Evolutionary conservation across 2,888 invertebrate species (phyloP).

Genomic region (Eutolmus rufibarbis): DNA sequence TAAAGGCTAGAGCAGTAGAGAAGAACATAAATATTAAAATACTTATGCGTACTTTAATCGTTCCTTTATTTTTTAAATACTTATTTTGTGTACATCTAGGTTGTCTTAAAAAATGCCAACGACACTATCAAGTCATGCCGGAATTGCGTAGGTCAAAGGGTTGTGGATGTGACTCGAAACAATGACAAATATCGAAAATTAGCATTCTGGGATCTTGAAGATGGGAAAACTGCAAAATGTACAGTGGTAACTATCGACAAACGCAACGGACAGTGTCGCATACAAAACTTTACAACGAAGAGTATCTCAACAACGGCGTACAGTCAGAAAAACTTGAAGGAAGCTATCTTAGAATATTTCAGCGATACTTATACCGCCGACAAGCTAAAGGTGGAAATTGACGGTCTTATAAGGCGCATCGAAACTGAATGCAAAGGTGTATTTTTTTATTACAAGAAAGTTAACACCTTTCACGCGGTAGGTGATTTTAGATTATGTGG

Average conservation of each 20-base stretch:
- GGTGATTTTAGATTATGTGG: background rate
- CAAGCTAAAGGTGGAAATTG: background rate
- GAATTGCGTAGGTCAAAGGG: background rate
- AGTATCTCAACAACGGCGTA: background rate
- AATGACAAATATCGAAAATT: background rate
- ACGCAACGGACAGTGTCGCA: background rate
- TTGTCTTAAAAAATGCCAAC: background rate
- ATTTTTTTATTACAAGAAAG: background rate
- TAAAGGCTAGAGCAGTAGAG: too few species aligned
- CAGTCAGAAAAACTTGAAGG: background rate
- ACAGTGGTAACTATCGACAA: background rate
- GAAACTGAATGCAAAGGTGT: background rate
- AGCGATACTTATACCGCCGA: background rate
- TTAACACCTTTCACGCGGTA: background rate
- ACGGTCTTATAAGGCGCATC: background rate
- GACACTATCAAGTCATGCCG: background rate
- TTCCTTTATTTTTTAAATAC: background rate
- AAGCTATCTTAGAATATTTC: conserved; percentile 1
- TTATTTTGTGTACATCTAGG: background rate
- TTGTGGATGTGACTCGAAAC: background rate
- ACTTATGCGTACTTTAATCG: too few species aligned
- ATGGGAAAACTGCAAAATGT: background rate
- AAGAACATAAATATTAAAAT: too few species aligned
- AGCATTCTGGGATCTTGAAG: background rate
- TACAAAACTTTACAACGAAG: conserved; percentile 3